Evolutionary conservation across 2,888 invertebrate species (phyloP).

Genomic region (Bombylius major): DNA sequence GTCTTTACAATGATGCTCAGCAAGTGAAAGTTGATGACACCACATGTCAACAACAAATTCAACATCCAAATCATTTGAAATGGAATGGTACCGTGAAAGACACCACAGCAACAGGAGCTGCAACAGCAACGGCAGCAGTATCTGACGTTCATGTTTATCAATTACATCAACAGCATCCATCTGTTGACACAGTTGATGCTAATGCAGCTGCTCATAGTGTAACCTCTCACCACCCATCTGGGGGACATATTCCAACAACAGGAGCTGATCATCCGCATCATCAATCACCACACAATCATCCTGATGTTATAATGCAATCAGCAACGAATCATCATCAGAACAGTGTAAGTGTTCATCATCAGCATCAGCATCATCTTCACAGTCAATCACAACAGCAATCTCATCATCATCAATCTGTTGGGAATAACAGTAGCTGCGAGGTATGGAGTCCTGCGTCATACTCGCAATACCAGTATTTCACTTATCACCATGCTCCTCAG

Average conservation of each 20-base stretch:
- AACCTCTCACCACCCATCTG: slow-evolving; percentile 8
- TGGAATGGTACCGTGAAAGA: slow-evolving; percentile 17
- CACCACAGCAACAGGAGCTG: slow-evolving; percentile 9
- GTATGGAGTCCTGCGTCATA: slow-evolving; percentile 44
- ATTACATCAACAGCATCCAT: slow-evolving; percentile 15
- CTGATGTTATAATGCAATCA: slow-evolving; percentile 16
- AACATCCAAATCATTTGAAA: slow-evolving; percentile 14
- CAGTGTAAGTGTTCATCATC: slow-evolving; percentile 16
- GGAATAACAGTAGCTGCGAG: slow-evolving; percentile 44
- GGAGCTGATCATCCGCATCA: slow-evolving; percentile 13
- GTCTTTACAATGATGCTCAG: slow-evolving; percentile 19
- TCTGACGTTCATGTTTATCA: slow-evolving; percentile 13
- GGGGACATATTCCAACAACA: slow-evolving; percentile 1
- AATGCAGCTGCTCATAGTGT: slow-evolving; percentile 12
- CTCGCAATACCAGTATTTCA: slow-evolving; percentile 53
- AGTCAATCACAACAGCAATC: slow-evolving; percentile 14
- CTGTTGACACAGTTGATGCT: slow-evolving; percentile 3
- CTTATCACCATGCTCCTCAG: slow-evolving; percentile 46
- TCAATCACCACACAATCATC: slow-evolving; percentile 15
- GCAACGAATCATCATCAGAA: slow-evolving; percentile 4
- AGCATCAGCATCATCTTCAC: slow-evolving; percentile 23
- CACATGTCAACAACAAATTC: slow-evolving; percentile 7
- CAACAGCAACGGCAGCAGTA: slow-evolving; percentile 7
- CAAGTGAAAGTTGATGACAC: slow-evolving; percentile 11
- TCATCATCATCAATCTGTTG: slow-evolving; percentile 30